Evolutionary conservation across 2,888 invertebrate species (phyloP).

Genomic region (Altica lythri): DNA sequence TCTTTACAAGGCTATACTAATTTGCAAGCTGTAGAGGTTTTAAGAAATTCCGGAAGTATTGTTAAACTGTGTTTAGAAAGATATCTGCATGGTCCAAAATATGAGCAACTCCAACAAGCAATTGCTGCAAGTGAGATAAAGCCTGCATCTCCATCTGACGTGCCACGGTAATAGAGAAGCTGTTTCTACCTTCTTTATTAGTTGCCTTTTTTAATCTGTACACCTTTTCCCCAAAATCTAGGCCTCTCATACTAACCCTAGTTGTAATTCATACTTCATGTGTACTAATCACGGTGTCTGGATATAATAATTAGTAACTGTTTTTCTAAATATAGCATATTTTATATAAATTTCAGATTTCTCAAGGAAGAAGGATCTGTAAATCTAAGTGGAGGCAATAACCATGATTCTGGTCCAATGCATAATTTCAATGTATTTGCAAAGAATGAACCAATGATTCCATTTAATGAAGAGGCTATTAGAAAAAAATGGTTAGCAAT

Average conservation of each 20-base stretch:
- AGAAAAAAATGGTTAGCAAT: conserved; percentile 83
- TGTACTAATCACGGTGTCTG: conserved; percentile 46
- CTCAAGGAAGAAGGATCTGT: conserved; percentile 53
- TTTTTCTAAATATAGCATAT: conserved; percentile 44
- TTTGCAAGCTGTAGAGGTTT: conserved; percentile 95
- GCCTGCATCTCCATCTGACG: conserved; percentile 62
- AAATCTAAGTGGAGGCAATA: conserved; percentile 44
- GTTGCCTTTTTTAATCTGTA: conserved; percentile 44
- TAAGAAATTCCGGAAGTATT: conserved; percentile 89
- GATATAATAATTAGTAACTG: conserved; percentile 37
- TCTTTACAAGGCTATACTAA: conserved; percentile 95
- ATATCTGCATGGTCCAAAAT: conserved; percentile 88
- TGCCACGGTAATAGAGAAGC: conserved; percentile 60
- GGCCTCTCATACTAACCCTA: conserved; percentile 38
- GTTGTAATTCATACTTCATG: conserved; percentile 40
- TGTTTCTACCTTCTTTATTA: conserved; percentile 46
- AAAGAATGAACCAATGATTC: conserved; percentile 39
- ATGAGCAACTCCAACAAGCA: conserved; percentile 84
- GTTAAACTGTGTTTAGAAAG: conserved; percentile 89
- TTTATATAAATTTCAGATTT: conserved; percentile 57
- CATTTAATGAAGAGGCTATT: conserved; percentile 72
- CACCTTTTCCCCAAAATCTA: conserved; percentile 37
- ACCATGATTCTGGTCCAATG: conserved; percentile 48
- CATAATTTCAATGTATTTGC: conserved; percentile 49
- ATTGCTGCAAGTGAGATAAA: conserved; percentile 81